Evolutionary conservation across 2,113 vertebrate species (phyloP).

Genomic region (Butorides virescens): DNA sequence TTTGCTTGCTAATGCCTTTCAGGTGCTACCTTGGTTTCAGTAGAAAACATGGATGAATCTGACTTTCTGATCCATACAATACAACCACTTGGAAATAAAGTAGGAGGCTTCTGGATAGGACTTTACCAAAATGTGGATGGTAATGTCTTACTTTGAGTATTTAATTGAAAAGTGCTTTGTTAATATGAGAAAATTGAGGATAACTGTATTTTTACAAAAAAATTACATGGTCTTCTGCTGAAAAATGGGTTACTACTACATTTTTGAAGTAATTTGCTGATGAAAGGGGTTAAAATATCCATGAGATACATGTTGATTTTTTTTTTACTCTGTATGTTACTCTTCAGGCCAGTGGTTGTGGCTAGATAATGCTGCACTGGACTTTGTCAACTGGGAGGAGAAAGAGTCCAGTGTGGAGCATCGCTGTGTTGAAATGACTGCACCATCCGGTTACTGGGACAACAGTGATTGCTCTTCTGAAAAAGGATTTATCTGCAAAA

Average conservation of each 20-base stretch:
- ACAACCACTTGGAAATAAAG: slow-evolving; percentile 80
- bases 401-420: not conserved
- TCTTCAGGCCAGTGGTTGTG: slow-evolving; percentile 33
- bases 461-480: slow-evolving; percentile 2
- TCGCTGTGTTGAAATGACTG: not conserved
- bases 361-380: slow-evolving; percentile 2
- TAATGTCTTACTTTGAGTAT: slow-evolving; percentile 42
- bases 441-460: slow-evolving; percentile 15
- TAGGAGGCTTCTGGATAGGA: slow-evolving; percentile 87
- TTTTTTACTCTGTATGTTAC: not conserved
- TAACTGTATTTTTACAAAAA: not conserved
- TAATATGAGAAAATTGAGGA: not conserved
- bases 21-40: slow-evolving; percentile 82
- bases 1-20: not conserved
- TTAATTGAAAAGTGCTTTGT: not conserved
- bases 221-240: not conserved
- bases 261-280: not conserved
- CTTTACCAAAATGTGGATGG: slow-evolving; percentile 84
- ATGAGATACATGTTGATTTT: rapidly evolving
- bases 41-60: slow-evolving; percentile 80
- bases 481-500: slow-evolving; percentile 52
- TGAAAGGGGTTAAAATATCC: not conserved
- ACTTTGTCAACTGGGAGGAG: slow-evolving; percentile 50
- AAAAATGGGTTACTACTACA: not conserved
- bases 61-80: slow-evolving; percentile 81